Conservation (phyloP, 1,140 invertebrate genomes). For the Platyscapa corneri region DNA sequence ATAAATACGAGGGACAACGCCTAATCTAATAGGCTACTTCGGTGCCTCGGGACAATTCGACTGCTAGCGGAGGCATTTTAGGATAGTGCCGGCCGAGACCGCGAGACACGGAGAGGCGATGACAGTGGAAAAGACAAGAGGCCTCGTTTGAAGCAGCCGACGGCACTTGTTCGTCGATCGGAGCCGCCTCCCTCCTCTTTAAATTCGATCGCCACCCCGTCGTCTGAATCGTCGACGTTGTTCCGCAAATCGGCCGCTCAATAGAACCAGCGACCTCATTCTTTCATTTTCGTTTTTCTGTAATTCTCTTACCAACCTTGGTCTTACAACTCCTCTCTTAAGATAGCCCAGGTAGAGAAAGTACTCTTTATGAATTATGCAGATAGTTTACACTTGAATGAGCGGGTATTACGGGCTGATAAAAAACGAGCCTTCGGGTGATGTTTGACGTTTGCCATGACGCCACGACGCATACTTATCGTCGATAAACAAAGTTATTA, state of each 20-base stretch:
- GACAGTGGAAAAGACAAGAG: constrained; percentile 59
- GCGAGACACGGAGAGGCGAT: constrained; percentile 48
- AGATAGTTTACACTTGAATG: background rate
- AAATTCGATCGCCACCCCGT: constrained; percentile 72
- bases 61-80: constrained; percentile 61
- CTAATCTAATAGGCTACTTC: constrained; percentile 71
- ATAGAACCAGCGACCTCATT: background rate
- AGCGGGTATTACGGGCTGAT: background rate
- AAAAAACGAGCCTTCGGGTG: background rate
- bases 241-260: background rate
- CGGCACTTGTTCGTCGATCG: constrained; percentile 73
- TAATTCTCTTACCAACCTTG: background rate
- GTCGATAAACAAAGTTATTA: background rate
- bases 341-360: background rate
- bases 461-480: background rate
- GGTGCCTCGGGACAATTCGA: constrained; percentile 56
- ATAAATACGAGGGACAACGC: constrained; percentile 48
- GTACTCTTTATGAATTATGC: background rate
- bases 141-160: constrained; percentile 71
- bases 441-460: background rate
- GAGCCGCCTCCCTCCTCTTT: constrained; percentile 53
- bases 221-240: constrained; percentile 57
- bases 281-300: background rate
- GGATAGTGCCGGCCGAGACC: constrained; percentile 49
- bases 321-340: background rate